Percentiles rank a stretch among this genome's conserved stretches.
Evolutionary conservation across 2,888 invertebrate genomes (phyloP).

Genomic region (Eupeodes latifasciatus): DNA sequence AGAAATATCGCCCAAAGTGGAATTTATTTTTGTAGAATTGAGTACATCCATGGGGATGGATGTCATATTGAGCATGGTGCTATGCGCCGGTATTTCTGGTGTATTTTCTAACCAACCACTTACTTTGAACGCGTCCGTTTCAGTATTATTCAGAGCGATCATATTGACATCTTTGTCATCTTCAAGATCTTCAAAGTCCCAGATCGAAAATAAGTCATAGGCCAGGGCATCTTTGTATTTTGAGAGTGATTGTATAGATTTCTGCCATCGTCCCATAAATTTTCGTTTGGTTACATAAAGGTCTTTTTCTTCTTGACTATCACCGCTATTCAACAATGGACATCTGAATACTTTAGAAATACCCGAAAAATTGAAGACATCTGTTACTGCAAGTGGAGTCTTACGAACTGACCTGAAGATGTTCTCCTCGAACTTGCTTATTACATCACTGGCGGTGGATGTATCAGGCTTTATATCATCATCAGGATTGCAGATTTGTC

Average conservation of each 20-base stretch:
- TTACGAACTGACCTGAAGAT: constrained; percentile 69
- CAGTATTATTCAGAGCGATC: not conserved
- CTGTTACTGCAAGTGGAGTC: constrained; percentile 77
- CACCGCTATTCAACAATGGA: constrained; percentile 49
- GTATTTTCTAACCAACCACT: constrained; percentile 50
- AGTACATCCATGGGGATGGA: constrained; percentile 39
- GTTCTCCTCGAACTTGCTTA: constrained; percentile 77
- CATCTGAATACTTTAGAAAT: constrained; percentile 79
- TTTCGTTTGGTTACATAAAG: constrained; percentile 29
- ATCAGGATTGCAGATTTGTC: constrained; percentile 14
- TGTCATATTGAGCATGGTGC: constrained; percentile 44
- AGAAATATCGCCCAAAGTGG: not conserved
- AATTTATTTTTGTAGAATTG: not conserved
- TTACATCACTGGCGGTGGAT: constrained; percentile 75
- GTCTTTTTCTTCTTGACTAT: constrained; percentile 32
- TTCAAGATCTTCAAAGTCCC: constrained; percentile 78
- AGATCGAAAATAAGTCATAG: constrained; percentile 77
- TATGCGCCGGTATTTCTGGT: not conserved
- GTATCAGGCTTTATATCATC: constrained; percentile 75
- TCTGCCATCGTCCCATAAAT: constrained; percentile 79
- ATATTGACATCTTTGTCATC: constrained; percentile 61
- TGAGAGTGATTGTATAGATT: constrained; percentile 75
- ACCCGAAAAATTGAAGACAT: constrained; percentile 75
- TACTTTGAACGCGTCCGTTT: not conserved
- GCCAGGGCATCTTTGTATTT: constrained; percentile 79